A percentile compares a stretch with the other conserved stretches of the same genome.
These are phyloP conservation scores for Cephalopachus bancanus DNA, from an alignment of 2,797 vertebrate species.

Conservation along the genomic window DNA sequence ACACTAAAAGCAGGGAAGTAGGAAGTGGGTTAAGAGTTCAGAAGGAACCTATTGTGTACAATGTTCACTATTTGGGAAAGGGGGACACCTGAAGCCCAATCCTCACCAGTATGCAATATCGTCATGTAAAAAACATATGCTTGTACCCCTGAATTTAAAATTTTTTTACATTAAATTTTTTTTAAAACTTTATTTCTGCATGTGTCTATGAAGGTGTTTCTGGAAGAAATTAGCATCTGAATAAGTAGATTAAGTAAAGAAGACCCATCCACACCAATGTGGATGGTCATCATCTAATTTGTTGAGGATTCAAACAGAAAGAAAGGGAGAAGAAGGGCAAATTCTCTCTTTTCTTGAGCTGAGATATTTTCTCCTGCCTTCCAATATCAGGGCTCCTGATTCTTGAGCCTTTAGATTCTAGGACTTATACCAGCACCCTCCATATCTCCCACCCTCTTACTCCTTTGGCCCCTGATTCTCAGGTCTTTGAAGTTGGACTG, in stretches of 20 bases:
- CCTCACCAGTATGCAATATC: no score
- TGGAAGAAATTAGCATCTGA: constrained; percentile 2
- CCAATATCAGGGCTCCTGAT: not conserved
- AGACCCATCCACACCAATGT: not conserved
- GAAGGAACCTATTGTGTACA: no score
- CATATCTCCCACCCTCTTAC: not conserved
- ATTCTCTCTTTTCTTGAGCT: not conserved
- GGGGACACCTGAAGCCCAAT: no score
- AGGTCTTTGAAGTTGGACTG: not conserved
- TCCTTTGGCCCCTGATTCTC: not conserved
- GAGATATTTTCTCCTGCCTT: not conserved
- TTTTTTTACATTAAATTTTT: not conserved
- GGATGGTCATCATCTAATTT: not conserved
- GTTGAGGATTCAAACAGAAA: not conserved
- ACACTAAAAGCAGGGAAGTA: no score
- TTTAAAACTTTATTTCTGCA: constrained; percentile 15
- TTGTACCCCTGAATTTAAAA: no score
- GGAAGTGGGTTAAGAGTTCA: no score
- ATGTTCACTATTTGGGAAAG: no score
- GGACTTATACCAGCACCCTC: not conserved
- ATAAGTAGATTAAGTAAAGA: not conserved
- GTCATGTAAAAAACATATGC: no score
- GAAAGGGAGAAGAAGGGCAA: not conserved
- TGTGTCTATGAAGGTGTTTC: not conserved
- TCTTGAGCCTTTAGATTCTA: not conserved